Percentiles rank a stretch among this genome's conserved stretches.
Conservation (phyloP, 2,797 vertebrate genomes). For the Lithobates sylvaticus region DNA sequence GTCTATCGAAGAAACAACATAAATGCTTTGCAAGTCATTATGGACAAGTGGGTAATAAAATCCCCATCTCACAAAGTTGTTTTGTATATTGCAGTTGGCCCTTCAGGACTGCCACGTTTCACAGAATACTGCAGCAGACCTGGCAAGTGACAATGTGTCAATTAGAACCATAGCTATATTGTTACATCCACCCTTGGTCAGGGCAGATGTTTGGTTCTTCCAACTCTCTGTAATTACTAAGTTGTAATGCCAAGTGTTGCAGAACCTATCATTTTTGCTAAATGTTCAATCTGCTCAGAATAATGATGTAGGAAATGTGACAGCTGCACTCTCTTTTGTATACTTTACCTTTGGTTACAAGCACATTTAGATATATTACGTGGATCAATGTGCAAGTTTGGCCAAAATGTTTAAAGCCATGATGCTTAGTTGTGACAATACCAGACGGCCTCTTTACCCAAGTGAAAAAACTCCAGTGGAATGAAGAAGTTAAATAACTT, state of each 20-base stretch:
- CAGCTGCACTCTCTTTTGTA: not conserved
- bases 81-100: not conserved
- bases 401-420: slow-evolving; percentile 3
- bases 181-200: slow-evolving; percentile 22
- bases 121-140: not conserved
- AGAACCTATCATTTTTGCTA: slow-evolving; percentile 46
- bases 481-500: slow-evolving; percentile 15
- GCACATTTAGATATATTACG: not conserved
- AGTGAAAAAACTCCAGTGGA: slow-evolving; percentile 6
- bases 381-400: not conserved
- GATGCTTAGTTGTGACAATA: not conserved
- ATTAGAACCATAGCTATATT: slow-evolving; percentile 15
- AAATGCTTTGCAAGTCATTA: not conserved
- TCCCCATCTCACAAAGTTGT: not conserved
- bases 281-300: slow-evolving; percentile 17
- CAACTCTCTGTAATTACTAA: slow-evolving; percentile 17
- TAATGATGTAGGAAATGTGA: slow-evolving; percentile 6
- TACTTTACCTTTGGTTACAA: slow-evolving; percentile 5
- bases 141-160: slow-evolving; percentile 26
- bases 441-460: not conserved
- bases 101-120: slow-evolving; percentile 18
- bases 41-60: not conserved
- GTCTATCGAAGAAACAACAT: not conserved
- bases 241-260: slow-evolving; percentile 13
- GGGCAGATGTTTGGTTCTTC: slow-evolving; percentile 17